Evolutionary conservation across 2,797 vertebrate species (phyloP), one percentile per base, ranked within the genome.

Genomic region (Erithacus rubecula): DNA sequence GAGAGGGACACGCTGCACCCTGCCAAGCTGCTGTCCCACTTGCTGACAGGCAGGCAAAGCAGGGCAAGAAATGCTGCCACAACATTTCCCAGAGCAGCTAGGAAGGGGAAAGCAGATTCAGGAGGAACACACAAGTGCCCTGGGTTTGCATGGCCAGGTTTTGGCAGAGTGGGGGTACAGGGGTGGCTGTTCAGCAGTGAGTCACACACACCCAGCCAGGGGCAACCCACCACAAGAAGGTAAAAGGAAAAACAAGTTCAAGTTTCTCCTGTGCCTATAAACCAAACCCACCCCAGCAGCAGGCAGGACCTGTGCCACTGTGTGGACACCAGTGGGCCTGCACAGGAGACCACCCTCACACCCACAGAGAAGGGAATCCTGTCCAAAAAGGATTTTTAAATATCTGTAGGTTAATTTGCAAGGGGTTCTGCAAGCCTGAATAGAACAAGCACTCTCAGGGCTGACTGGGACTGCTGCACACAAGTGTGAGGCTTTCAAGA

Each of bases 171-270:
- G 18, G 53, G 37, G 46, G 19, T 32, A 2, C 44, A 75, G 44
- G 52, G 44, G 22, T 27, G 52, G 53, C 62, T 52, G 46, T 13
- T 63, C 63, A 44, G 63, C 62, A 43, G 44, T 11, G 16, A 39
- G 20, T 17, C 0, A 3, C 32, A 59, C n/a, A 9, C 1, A 1
- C 23, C n/a, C 63, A 53, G 29, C 6, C 46, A 76, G 55, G 55
- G 20, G 52, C n/a, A 68, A 24, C 13, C 29, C 20, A 68, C 7
- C 12, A 30, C 20, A 34, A 39, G n/a, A 65, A 65, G 20, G 30
- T 26, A 47, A 81, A 74, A 77, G 26, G 41, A 34, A 75, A 86
- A 51, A 36, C 12, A 37, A 0, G 5, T 52, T 76, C 26, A 21
- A 14, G 30, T 80, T 83, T 58, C 56, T 81, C 56, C 62, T 41